Conservation (phyloP, 2,113 vertebrate species). For the Bothrops jararaca region DNA sequence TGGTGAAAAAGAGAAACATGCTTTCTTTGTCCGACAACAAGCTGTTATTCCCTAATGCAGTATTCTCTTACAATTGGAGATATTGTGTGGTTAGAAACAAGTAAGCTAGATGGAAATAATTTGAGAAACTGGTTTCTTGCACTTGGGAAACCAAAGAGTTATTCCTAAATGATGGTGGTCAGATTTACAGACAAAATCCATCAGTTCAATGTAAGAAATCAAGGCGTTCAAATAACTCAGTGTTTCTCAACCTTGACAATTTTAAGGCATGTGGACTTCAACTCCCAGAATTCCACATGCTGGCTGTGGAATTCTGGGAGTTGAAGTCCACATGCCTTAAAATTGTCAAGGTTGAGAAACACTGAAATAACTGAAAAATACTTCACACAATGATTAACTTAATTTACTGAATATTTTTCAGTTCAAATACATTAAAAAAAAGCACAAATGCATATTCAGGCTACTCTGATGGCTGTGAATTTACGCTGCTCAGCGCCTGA, state of each 20-base stretch:
- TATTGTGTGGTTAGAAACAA: conserved; percentile 42
- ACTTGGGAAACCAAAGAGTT: conserved; percentile 32
- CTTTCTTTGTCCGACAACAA: conserved; percentile 21
- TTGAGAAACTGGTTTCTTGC: conserved; percentile 38
- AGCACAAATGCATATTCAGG: background rate
- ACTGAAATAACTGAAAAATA: background rate
- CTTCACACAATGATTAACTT: background rate
- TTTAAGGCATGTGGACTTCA: too few relatives aligned
- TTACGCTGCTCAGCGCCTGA: background rate
- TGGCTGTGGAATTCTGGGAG: too few relatives aligned
- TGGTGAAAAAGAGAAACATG: background rate
- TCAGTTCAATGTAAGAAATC: conserved; percentile 23
- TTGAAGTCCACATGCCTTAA: too few relatives aligned
- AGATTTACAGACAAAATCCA: conserved; percentile 23
- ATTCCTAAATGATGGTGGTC: conserved; percentile 8
- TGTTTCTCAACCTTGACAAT: too few relatives aligned
- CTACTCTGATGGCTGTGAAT: background rate
- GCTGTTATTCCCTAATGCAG: conserved; percentile 31
- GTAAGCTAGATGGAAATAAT: conserved; percentile 23
- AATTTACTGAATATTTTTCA: background rate
- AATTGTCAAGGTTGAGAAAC: too few relatives aligned
- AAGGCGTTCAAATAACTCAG: conserved; percentile 11
- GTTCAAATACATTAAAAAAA: background rate
- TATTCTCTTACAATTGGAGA: conserved; percentile 53
- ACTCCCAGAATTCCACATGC: too few relatives aligned